Base-by-base conservation (phyloP, 2,113 vertebrate genomes). In the Lynx canadensis region DNA sequence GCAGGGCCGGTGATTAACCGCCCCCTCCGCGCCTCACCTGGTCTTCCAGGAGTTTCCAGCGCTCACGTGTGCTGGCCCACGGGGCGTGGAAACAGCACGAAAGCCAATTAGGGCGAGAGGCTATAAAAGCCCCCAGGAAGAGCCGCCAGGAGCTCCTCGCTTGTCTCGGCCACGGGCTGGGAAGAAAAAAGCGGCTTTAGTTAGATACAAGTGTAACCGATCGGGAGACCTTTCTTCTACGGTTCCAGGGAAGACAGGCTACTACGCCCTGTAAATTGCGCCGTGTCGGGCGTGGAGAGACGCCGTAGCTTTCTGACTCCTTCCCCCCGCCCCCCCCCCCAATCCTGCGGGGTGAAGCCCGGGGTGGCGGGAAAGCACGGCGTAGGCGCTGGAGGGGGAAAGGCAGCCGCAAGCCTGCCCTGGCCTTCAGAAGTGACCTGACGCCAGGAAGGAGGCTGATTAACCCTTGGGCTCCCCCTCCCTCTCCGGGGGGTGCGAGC, bases 371-470 rank as follows among this genome's bases (percentile, higher is more conserved):
- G 36, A 69, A 68, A 45, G 21, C 38, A 3, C n/a, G 0, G 19
- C 1, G 55, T 12, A 52, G n/a, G 69, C 36, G 36, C 27, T 81
- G 15, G 8, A 6, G 36, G 36, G 36, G 27, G 13, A 11, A 60
- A n/a, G 63, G 12, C 78, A 36, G 68, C 80, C 50, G 0, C 4
- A 2, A 41, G 36, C 65, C 79, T 88, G 92, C 57, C 55, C 45
- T 11, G 45, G 36, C 52, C 73, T 19, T 69, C 27, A 48, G 96
- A 95, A 87, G 81, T 36, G 63, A 16, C 80, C 87, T 79, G 89
- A 94, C 89, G 23, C 50, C 95, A 83, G 89, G 96, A 93, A 98
- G 91, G 93, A 98, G 80, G 95, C 78, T 10, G 41, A 79, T 97
- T 96, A 92, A 93, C 78, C 79, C 76, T 33, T 84, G 73, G 69